Evolutionary conservation across 1,140 invertebrate species (phyloP), one percentile per base, ranked within the genome.

Genomic region (Aphelenchoides besseyi): DNA sequence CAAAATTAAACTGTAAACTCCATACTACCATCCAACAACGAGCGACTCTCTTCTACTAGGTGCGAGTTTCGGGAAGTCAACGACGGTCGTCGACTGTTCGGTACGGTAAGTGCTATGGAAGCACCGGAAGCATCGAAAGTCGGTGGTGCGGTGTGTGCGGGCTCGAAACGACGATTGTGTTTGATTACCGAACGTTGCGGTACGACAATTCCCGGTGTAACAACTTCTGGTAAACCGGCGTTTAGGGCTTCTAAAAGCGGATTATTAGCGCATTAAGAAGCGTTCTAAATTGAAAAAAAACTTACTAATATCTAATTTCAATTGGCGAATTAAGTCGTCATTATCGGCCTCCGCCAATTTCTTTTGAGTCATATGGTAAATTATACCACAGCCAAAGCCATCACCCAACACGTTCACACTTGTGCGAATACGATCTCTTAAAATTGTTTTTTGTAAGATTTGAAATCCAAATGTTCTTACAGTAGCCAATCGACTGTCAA

Each of bases 401-500:
- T 72, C 16, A 28, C 69, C 69, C 79, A 95, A 89, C 16, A 98
- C 94, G 85, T 98, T 98, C 72, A 97, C 93, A 73, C 93, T 92
- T 53, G 95, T 97, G 63, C 95, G 89, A 88, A 97, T 95, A 73
- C 94, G 91, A 86, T 96, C 94, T 70, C 94, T 96, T 85, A 28
- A 88, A 89, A 78, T 30, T 72, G 72, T 53, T 53, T 16, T 28
- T 28, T 72, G 18, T 54, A 5, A 12, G 12, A 12, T 48, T 48
- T 12, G 41, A 23, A 61, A 61, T 2, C 41, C 41, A 12, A 12
- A 16, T 23, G 41, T 48, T 48, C 41, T 91, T 87, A 95, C 92
- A 97, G 87, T 36, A 97, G 87, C 94, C 94, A 97, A 87, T 97
- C 94, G 16, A 96, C 92, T 16, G 94, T 92, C 55, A 97, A 89